Conservation (phyloP, 1,140 invertebrate species). For the Caenorhabditis brenneri region DNA sequence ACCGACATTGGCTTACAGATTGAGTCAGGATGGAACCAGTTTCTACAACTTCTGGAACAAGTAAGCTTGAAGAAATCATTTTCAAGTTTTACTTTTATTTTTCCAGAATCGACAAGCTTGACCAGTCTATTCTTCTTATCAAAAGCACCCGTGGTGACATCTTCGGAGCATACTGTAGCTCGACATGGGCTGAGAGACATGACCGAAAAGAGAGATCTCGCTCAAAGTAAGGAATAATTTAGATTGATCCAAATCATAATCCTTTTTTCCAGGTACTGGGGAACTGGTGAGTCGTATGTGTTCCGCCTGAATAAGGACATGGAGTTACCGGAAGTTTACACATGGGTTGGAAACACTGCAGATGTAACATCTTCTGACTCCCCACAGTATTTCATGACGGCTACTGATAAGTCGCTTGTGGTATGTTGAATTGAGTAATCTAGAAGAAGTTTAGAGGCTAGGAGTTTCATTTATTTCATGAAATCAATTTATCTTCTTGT, state of each 20-base stretch:
- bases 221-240: constrained; percentile 59
- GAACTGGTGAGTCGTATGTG: constrained; percentile 59
- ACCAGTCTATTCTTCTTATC: constrained; percentile 67
- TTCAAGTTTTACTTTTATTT: background rate
- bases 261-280: constrained; percentile 58
- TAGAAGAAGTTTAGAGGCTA: background rate
- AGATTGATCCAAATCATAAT: background rate
- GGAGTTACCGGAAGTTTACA: constrained; percentile 64
- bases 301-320: constrained; percentile 52
- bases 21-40: constrained; percentile 66
- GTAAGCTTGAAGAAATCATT: background rate
- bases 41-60: constrained; percentile 68
- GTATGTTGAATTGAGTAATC: constrained; percentile 54
- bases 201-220: constrained; percentile 56
- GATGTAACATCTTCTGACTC: constrained; percentile 49
- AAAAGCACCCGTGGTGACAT: constrained; percentile 61
- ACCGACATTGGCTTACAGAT: constrained; percentile 61
- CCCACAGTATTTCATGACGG: constrained; percentile 69
- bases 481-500: too few relatives aligned
- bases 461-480: constrained; percentile 2
- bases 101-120: constrained; percentile 68
- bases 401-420: constrained; percentile 63
- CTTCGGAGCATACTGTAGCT: constrained; percentile 68
- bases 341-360: constrained; percentile 61
- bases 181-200: constrained; percentile 62